Evolutionary conservation across 2,888 invertebrate genomes (phyloP).

Genomic region (Bimastos eiseni): DNA sequence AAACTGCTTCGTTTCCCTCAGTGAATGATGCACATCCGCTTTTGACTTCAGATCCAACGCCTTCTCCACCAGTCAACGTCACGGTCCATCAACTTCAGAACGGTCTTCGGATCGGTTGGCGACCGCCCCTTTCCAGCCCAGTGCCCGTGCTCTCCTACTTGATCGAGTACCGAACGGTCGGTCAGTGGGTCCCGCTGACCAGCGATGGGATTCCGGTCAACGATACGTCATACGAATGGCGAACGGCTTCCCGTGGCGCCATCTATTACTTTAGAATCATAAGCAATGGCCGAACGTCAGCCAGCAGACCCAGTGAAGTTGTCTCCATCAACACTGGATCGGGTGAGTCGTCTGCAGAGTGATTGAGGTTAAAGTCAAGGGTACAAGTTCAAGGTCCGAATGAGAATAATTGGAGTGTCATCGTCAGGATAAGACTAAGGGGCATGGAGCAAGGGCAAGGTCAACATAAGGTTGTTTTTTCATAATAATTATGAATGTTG

Average conservation of each 20-base stretch:
- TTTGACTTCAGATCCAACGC: not conserved
- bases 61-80: constrained; percentile 28
- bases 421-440: too few species aligned
- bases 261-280: constrained; percentile 39
- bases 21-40: not conserved
- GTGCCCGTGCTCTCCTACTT: constrained; percentile 53
- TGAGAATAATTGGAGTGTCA: too few species aligned
- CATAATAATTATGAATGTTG: too few species aligned
- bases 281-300: not conserved
- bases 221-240: constrained; percentile 40
- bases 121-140: constrained; percentile 37
- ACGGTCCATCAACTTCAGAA: constrained; percentile 1
- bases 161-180: constrained; percentile 48
- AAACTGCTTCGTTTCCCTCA: too few species aligned
- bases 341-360: not conserved
- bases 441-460: too few species aligned
- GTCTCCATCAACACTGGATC: not conserved
- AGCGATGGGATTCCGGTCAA: constrained; percentile 20
- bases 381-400: not conserved
- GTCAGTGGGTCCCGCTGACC: constrained; percentile 39
- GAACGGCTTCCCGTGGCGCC: constrained; percentile 40
- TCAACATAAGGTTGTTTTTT: too few species aligned
- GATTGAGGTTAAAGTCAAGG: not conserved
- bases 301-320: constrained; percentile 4
- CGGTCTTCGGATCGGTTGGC: constrained; percentile 32